Evolutionary conservation across 2,113 vertebrate genomes (phyloP), one percentile per base, ranked within the genome.

Genomic region (Zeus faber): DNA sequence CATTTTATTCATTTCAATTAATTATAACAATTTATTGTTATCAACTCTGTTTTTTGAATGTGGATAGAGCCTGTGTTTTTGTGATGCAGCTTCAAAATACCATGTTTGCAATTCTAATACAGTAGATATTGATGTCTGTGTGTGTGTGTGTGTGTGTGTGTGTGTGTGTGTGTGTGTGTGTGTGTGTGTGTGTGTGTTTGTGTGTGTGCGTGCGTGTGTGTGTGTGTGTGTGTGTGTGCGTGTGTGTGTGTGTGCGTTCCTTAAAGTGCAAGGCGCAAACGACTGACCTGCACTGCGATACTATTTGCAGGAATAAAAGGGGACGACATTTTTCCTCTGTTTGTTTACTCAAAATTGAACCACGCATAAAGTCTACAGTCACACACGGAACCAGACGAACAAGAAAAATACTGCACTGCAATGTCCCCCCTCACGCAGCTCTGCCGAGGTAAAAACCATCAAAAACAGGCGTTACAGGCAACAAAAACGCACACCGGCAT

Each of bases 391-490:
- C n/a, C n/a, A n/a, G n/a, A n/a, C n/a, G n/a, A n/a, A n/a, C n/a
- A n/a, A n/a, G n/a, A n/a, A n/a, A n/a, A n/a, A n/a, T n/a, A n/a
- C n/a, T n/a, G n/a, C n/a, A n/a, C n/a, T n/a, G n/a, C n/a, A n/a
- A n/a, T n/a, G 35, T 48, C 62, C 14, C 56, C 46, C 72, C 45
- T 39, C 54, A 43, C 33, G 39, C 43, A 65, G 55, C 54, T 17
- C 1, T 39, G 33, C 41, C 45, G 55, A 67, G 44, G 35, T 63
- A 46, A 64, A 67, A 13, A 2, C 3, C 39, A 47, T 27, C 22
- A 53, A 54, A 54, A 58, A 31, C 35, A 59, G n/a, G n/a, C n/a
- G n/a, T n/a, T n/a, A n/a, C n/a, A 45, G 40, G 43, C 49, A 45
- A 47, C 48, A 54, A 50, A 69, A 54, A 20, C 26, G 46, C 26